Percentiles rank a stretch among this genome's conserved stretches.
phyloP scores from a whole-genome alignment of 2,113 vertebrate species.

The Eudyptes chrysolophus region DNA sequence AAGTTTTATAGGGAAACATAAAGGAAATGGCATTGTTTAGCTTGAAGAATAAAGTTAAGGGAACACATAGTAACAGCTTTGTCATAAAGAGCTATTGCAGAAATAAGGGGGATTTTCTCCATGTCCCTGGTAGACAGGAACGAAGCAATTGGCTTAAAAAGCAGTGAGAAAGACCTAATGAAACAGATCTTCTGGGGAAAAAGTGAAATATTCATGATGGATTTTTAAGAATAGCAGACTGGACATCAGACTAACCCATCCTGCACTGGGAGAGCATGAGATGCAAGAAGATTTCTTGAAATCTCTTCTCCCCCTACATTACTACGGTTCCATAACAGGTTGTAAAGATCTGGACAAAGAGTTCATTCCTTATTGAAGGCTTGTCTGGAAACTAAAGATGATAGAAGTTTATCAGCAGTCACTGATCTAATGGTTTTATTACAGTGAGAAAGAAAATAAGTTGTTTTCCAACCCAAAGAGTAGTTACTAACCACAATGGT shows the following conservation, averaged over 20 bases:
- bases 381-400: background rate
- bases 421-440: background rate
- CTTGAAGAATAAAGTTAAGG: background rate
- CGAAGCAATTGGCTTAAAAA: background rate
- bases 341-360: background rate
- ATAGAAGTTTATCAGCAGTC: background rate
- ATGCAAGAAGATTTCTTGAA: background rate
- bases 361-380: background rate
- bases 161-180: background rate
- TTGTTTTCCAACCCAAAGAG: background rate
- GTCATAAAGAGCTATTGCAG: background rate
- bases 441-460: background rate
- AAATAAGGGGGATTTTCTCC: background rate
- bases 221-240: background rate
- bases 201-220: background rate
- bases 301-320: background rate
- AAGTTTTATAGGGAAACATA: background rate
- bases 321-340: accelerated
- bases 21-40: background rate
- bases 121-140: background rate
- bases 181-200: background rate
- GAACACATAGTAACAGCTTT: background rate
- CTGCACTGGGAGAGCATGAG: background rate
- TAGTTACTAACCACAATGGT: background rate
- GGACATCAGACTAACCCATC: no score